Evolutionary conservation across 2,888 invertebrate species (phyloP), one percentile per base, ranked within the genome.

Genomic region (Parthenolecanium corni): DNA sequence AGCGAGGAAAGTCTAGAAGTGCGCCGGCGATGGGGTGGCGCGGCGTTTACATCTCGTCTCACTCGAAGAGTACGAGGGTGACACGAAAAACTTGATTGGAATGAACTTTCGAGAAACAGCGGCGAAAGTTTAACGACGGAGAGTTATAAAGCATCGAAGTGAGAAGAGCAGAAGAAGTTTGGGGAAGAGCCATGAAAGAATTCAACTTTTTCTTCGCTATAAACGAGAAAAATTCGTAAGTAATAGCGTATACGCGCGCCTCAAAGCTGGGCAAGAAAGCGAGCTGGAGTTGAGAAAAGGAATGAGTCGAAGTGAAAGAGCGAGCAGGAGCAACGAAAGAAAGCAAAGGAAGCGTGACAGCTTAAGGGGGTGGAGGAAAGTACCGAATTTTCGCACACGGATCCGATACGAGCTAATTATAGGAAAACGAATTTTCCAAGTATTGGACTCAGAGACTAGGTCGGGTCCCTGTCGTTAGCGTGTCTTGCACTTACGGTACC

Each of bases 91-190:
- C 64, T 62, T 64, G 65, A 64, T 65, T 63, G 66, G 66, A 64
- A 65, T 64, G 65, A 63, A 63, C 52, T 69, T 69, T 68, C n/a
- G n/a, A n/a, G 69, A 68, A 58, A 58, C 49, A 47, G 58, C 44
- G 31, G n/a, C n/a, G n/a, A n/a, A 58, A 58, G 36, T 58, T 58
- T 58, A 58, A 58, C 58, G 58, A 58, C 23, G 58, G 47, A 21
- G 47, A 58, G 49, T 47, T 58, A 58, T 58, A 58, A 69, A 69
- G 69, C 69, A 67, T 68, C 21, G 18, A 16, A 18, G 18, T 20
- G 68, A 67, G 52, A 23, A 62, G 62, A 47, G 57, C 54, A 14
- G 67, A 36, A 31, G 49, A 44, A 40, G 52, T 23, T 20, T 21
- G 54, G 24, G 62, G 36, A 62, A 61, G 54, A 64, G 61, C 57